Base-by-base conservation (phyloP, 2,113 vertebrate genomes). In the Chamaetylas fuelleborni region DNA sequence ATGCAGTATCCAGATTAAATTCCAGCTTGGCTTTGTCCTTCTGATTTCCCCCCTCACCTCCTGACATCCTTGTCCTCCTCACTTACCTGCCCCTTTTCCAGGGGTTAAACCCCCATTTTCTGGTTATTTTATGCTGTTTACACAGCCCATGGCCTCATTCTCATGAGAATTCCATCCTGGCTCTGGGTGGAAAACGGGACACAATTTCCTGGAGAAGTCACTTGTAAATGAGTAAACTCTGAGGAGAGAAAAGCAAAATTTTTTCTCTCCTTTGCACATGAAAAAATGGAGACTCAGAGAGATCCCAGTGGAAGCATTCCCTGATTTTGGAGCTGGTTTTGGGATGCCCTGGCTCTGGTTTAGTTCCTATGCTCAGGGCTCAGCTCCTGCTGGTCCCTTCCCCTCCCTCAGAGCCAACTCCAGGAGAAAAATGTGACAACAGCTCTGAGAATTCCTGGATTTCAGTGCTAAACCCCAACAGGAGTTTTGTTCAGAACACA, bases 361-460 rank as follows among this genome's bases (percentile, higher is more conserved):
- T 9, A 4, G 3, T 0, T 5, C 5, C n/a, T 0, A 0, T 19
- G 23, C 29, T 51, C 28, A 2, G 20, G 22, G 29, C 29, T 50
- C 26, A 10, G 56, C 14, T 70, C 60, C 15, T 1, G 1, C 45
- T 57, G 16, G 16, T 79, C 56, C 62, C 12, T 26, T 56, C 36
- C 33, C 36, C 5, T 56, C 36, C 33, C n/a, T 5, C 16, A 11
- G 58, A 7, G 64, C 38, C 33, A 20, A 0, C 36, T 31, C 51
- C 78, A 58, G 57, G 40, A 43, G 9, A 7, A 5, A 13, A n/a
- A 16, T 2, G 50, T 18, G 70, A 6, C 11, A 31, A 20, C 18
- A 69, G 22, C 31, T 79, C 13, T 10, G 50, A 43, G 82, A 53
- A 43, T 54, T 62, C 33, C 5, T 4, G 12, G 40, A 57, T 76